A percentile compares a stretch with the other conserved stretches of the same genome.
Conservation (phyloP, 1,140 invertebrate species). For the Aphis gossypii region DNA sequence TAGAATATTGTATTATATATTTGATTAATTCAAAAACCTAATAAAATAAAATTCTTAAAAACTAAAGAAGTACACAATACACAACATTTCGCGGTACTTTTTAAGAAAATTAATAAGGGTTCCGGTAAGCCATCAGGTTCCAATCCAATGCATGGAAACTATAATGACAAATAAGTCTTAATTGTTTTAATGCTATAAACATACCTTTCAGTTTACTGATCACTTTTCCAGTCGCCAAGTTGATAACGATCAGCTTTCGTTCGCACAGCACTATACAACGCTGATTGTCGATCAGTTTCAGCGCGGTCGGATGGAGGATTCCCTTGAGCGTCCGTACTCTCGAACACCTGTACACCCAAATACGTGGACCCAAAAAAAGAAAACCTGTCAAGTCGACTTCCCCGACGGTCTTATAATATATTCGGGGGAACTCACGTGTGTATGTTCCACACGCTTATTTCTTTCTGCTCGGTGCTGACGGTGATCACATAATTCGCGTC, state of each 20-base stretch:
- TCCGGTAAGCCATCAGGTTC: too few species aligned
- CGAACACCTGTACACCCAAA: slow-evolving; percentile 65
- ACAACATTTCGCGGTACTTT: not conserved
- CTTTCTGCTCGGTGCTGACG: slow-evolving; percentile 75
- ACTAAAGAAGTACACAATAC: not conserved
- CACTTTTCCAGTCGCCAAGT: slow-evolving; percentile 77
- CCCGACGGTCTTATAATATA: not conserved
- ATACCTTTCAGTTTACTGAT: slow-evolving; percentile 75
- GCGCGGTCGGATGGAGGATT: slow-evolving; percentile 73
- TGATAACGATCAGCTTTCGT: slow-evolving; percentile 79
- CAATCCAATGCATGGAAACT: too few species aligned
- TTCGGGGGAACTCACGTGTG: slow-evolving; percentile 65
- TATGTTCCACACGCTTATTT: slow-evolving; percentile 82
- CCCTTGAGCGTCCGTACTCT: slow-evolving; percentile 74
- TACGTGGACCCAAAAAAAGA: slow-evolving; percentile 42
- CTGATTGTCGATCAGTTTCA: slow-evolving; percentile 76
- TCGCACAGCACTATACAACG: slow-evolving; percentile 81
- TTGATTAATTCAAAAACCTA: not conserved
- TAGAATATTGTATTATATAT: too few species aligned
- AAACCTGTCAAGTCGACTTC: not conserved
- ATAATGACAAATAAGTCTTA: not conserved
- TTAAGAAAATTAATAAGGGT: not conserved
- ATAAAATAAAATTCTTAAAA: not conserved
- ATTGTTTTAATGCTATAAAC: not conserved
- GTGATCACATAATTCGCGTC: slow-evolving; percentile 75